Base-by-base conservation (phyloP, 2,797 vertebrate genomes). In the Ataeniobius toweri region DNA sequence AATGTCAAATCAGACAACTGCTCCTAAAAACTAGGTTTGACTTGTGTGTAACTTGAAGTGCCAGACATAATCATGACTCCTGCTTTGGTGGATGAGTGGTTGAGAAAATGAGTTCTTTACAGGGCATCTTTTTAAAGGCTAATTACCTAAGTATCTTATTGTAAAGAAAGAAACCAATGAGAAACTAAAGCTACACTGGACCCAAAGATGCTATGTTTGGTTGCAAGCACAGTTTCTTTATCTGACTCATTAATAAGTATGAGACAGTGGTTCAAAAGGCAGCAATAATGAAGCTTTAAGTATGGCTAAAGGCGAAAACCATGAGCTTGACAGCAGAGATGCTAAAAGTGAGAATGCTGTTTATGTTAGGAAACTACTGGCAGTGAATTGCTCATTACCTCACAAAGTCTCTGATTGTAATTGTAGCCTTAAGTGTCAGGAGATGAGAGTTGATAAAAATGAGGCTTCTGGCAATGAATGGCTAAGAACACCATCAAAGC, bases 341-440 rank as follows among this genome's bases (percentile, higher is more conserved):
- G 36, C 61, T 36, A 22, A 46, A 71, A 78, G 76, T 48, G 1
- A 80, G 78, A 68, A 78, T 55, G 41, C 76, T 81, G 65, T 86
- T 83, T 75, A 61, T 85, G 82, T 80, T 80, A 79, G 80, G 71
- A 81, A 83, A 70, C 73, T 61, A 79, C 74, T 55, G 51, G 80
- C 70, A 83, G 80, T 76, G 75, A 89, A 88, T 84, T 56, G 76
- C 89, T 92, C 86, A 84, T 92, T 89, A 89, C 87, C 74, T 48
- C 80, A 76, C 63, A 78, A 89, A 84, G 80, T 84, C 82, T 80
- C 74, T 51, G 80, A 82, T 55, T 84, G 87, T 86, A 90, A 91
- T 87, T 80, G 80, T 83, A 75, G 83, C 89, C 89, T 88, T 36
- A 74, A 91, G 88, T 83, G 83, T 89, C 77, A 75, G 83, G 74